Base-by-base conservation (phyloP, 2,888 invertebrate species). In the Hetaerina titia region DNA sequence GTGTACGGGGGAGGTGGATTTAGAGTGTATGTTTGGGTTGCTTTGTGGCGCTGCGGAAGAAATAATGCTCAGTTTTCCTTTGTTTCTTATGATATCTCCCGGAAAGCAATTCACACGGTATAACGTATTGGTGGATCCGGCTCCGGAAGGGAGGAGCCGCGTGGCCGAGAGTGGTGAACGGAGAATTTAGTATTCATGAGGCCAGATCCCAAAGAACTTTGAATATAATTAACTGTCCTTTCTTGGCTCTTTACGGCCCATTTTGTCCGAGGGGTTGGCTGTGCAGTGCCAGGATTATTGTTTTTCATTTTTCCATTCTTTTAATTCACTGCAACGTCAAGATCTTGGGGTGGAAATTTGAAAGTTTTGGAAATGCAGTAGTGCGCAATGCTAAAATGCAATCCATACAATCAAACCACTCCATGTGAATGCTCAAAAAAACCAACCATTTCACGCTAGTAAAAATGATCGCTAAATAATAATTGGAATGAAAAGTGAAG, bases 181-280 rank as follows among this genome's bases (percentile, higher is more conserved):
- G 56, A 92, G 56, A 56, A 69, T 25, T 63, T 45, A 56, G 92
- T 92, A 74, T 92, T 74, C 92, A 92, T 74, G 92, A 57, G 69
- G 57, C 17, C 56, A 11, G 57, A 63, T 81, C 81, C 25, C 81
- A 81, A 81, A 25, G n/a, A 69, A 15, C 74, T 56, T 22, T 13
- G 57, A 56, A 25, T 69, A 15, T 64, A 92, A 74, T 92, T 69
- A 92, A 74, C 92, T 56, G 57, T 31, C 56, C 92, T 74, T 92
- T 81, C 45, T 19, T 31, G 56, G 92, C 64, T 25, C 69, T 74
- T 92, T 57, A 92, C n/a, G 89, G 22, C 8, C 31, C 45, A 45
- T 45, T 63, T 60, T 64, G 25, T 13, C 81, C 13, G 25, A 31
- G n/a, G 31, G 81, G 81, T 81, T 81, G 69, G 81, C 31, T 81